A percentile compares a stretch with the other conserved stretches of the same genome.
Evolutionary conservation across 2,797 vertebrate genomes (phyloP).

Genomic region (Discoglossus pictus): DNA sequence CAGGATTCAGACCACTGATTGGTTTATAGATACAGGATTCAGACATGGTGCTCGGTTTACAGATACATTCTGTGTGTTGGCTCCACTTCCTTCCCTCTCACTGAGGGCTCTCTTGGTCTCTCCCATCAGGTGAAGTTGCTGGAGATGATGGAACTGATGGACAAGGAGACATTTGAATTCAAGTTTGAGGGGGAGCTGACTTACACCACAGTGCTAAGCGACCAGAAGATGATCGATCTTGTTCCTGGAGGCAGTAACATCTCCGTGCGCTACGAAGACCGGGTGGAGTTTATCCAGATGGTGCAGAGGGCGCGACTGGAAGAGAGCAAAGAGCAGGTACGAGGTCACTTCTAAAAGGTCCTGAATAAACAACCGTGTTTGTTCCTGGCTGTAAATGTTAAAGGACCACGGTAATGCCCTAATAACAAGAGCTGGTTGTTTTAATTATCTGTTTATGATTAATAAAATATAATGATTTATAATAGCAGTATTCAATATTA

Average conservation of each 20-base stretch:
- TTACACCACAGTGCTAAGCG: slow-evolving; percentile 89
- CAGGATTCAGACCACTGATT: too few relatives aligned
- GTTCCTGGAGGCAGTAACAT: slow-evolving; percentile 81
- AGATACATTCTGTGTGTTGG: too few relatives aligned
- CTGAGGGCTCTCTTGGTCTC: background rate
- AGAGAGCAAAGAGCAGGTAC: slow-evolving; percentile 93
- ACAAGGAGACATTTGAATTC: slow-evolving; percentile 92
- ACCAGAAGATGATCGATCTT: slow-evolving; percentile 85
- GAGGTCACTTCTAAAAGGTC: accelerated
- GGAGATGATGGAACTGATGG: slow-evolving; percentile 95
- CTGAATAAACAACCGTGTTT: too few relatives aligned
- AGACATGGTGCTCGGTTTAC: too few relatives aligned
- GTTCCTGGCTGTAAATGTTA: too few relatives aligned
- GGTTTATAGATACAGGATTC: too few relatives aligned
- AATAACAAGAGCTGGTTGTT: too few relatives aligned
- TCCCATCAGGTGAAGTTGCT: slow-evolving; percentile 87
- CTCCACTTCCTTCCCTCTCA: too few relatives aligned
- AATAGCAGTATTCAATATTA: too few relatives aligned
- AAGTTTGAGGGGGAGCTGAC: slow-evolving; percentile 93
- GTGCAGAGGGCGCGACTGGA: slow-evolving; percentile 89
- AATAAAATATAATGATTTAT: too few relatives aligned
- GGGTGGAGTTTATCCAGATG: slow-evolving; percentile 83
- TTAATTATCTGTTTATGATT: too few relatives aligned
- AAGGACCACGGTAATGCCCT: too few relatives aligned
- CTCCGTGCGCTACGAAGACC: slow-evolving; percentile 85